Evolutionary conservation across 2,888 invertebrate genomes (phyloP).

Genomic region (Hoplodrina ambigua): DNA sequence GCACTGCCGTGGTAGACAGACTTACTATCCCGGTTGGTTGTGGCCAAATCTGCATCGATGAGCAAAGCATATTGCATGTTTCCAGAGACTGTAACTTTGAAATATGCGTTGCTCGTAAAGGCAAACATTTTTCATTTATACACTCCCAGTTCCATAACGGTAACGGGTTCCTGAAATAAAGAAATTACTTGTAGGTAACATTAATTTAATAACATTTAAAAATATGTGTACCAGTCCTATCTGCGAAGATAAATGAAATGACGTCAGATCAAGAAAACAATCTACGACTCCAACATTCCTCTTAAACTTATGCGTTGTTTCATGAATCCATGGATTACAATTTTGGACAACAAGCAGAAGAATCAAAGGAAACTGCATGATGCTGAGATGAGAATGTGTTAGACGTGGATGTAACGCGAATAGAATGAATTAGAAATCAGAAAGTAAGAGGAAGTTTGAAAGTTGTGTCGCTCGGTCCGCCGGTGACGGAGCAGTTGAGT

Average conservation of each 20-base stretch:
- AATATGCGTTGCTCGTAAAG: conserved; percentile 76
- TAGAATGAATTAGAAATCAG: background rate
- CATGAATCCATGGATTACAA: background rate
- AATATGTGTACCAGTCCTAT: background rate
- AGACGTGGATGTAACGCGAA: background rate
- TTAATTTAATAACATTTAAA: background rate
- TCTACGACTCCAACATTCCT: no score
- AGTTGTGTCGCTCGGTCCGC: no score
- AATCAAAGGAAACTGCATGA: background rate
- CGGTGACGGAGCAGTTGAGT: no score
- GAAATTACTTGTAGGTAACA: background rate
- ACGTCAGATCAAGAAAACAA: no score
- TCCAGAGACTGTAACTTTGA: conserved; percentile 90
- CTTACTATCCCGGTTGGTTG: conserved; percentile 92
- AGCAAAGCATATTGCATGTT: conserved; percentile 93
- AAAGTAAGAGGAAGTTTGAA: no score
- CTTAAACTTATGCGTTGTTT: no score
- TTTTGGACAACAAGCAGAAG: background rate
- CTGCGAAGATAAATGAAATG: background rate
- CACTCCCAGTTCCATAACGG: conserved; percentile 95
- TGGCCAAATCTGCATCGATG: conserved; percentile 93
- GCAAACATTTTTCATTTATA: conserved; percentile 92
- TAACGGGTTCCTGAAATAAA: conserved; percentile 71
- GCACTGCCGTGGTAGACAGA: conserved; percentile 91
- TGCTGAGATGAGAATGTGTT: background rate